phyloP scores from a whole-genome alignment of 2,797 vertebrate species.

The Meriones psammophilus region DNA sequence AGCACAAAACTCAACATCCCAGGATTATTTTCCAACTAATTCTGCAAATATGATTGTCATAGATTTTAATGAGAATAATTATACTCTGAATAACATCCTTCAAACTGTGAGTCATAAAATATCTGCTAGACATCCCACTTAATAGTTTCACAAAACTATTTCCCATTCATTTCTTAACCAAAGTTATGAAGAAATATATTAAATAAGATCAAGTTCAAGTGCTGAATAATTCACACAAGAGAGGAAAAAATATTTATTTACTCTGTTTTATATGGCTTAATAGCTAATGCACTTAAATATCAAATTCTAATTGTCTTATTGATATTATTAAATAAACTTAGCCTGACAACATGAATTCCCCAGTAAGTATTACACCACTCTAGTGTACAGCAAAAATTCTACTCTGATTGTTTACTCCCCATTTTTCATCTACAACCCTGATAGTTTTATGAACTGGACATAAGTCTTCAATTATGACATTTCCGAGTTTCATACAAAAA shows the following conservation, averaged over 20 bases:
- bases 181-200: constrained; percentile 72
- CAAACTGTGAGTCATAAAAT: constrained; percentile 69
- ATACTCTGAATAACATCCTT: constrained; percentile 70
- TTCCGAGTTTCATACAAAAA: constrained; percentile 36
- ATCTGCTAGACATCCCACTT: constrained; percentile 71
- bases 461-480: not conserved
- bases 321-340: constrained; percentile 71
- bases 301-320: constrained; percentile 70
- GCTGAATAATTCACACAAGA: constrained; percentile 69
- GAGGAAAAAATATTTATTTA: constrained; percentile 57
- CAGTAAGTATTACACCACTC: constrained; percentile 38
- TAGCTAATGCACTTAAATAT: constrained; percentile 75
- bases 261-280: constrained; percentile 61
- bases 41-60: constrained; percentile 68
- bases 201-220: constrained; percentile 75
- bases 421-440: constrained; percentile 41
- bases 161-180: constrained; percentile 72
- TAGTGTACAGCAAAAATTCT: not conserved
- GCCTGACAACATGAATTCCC: constrained; percentile 43
- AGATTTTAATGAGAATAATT: constrained; percentile 74
- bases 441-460: not conserved
- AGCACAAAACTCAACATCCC: constrained; percentile 59
- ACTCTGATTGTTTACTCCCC: constrained; percentile 39
- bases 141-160: constrained; percentile 62
- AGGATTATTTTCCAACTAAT: constrained; percentile 68